Base-by-base conservation (phyloP, 1,140 invertebrate species). In the Dreissena polymorpha region DNA sequence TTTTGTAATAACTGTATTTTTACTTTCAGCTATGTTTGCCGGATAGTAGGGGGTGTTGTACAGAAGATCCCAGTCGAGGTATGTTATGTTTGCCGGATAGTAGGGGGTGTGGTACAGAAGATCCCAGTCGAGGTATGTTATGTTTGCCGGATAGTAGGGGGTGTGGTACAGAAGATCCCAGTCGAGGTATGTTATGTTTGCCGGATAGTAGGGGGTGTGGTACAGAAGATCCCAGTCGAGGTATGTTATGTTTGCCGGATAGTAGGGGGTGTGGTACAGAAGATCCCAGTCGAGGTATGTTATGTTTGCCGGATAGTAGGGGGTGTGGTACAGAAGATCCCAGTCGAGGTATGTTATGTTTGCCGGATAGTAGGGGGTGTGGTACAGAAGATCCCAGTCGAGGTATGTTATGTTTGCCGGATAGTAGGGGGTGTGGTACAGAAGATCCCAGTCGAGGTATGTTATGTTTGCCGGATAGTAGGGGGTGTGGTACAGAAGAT, bases 401-500 rank as follows among this genome's bases (percentile, higher is more conserved):
- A 88, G 5, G 84, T 86, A 74, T 64, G 39, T n/a, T 88, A 87
- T 72, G 88, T 85, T 39, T 83, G 85, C 68, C 89, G 76, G 60
- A 86, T 93, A 68, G 90, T 91, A 64, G 92, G 91, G n/a, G 92
- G 92, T 50, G 92, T 93, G 27, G 88, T 91, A 10, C 92, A 93
- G 84, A 92, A 89, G 76, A 89, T 92, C 39, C 88, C 89, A 12
- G 78, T 83, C 27, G 85, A 88, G 5, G 84, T 86, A 74, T 64
- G 39, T n/a, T 88, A 87, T 72, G 88, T 85, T 39, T 83, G 85
- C 68, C 89, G 76, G 60, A 86, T 93, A 68, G 90, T 91, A 64
- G 92, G 91, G n/a, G 92, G 92, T 50, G 92, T 93, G 27, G 88
- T 91, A 10, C 92, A 93, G 84, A 92, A 89, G 76, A 89, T 92